Evolutionary conservation across 2,797 vertebrate species (phyloP), one percentile per base, ranked within the genome.

Genomic region (Clarias fuscus): DNA sequence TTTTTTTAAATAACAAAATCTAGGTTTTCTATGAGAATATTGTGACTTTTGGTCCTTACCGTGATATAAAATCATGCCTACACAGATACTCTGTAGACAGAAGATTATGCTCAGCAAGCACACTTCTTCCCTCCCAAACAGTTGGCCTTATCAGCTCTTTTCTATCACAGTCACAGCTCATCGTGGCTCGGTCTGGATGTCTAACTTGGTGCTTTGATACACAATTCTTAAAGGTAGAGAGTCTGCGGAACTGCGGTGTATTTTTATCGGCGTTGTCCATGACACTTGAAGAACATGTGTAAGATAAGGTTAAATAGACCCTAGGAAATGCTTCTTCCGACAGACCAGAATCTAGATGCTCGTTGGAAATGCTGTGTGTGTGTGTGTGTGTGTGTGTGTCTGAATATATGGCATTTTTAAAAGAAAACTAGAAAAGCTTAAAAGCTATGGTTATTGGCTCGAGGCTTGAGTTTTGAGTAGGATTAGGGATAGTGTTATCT

Each of bases 121-220:
- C 59, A 59, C 61, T 78, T 30, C 70, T 67, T 40, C 40, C 61
- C 58, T 27, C 22, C 61, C 43, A 65, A 84, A 65, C 27, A 5
- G 40, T 80, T 73, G 76, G 3, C 40, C 76, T 84, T 84, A 87
- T 87, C 86, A 59, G 83, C 58, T 65, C 59, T 65, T 62, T 59
- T 81, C 59, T 72, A 40, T 62, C 68, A 62, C 64, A 77, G 53
- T 59, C 56, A 48, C 37, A 64, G 43, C 67, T 71, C 75, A 37
- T 18, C 56, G 40, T 65, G n/a, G 58, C 76, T 65, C 59, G 17
- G 76, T 71, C 64, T 84, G 68, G 75, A 75, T 67, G 75, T 84
- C 53, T 67, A 82, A 37, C 65, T 84, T 33, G 27, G 27, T 84
- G 68, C 62, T 61, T 80, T 37, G 81, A 84, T 33, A 83, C 43